Conservation (phyloP, 2,888 invertebrate species). For the Mongoloraphidia duomilia region DNA sequence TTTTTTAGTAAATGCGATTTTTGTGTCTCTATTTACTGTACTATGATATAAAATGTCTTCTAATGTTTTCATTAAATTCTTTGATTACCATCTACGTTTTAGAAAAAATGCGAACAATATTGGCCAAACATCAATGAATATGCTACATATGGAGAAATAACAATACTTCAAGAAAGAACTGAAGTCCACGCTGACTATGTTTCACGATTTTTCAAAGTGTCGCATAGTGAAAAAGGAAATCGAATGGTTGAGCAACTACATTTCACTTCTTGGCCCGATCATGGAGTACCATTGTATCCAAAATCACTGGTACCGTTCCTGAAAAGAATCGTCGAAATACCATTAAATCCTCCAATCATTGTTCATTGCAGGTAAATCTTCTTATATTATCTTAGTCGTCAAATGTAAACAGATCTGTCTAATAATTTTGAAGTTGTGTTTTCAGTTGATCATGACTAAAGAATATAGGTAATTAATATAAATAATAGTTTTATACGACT, state of each 20-base stretch:
- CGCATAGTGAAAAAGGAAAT: slow-evolving; percentile 16
- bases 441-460: too few species aligned
- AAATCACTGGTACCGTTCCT: slow-evolving; percentile 27
- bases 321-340: slow-evolving; percentile 26
- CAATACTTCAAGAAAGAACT: slow-evolving; percentile 22
- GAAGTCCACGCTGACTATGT: slow-evolving; percentile 27
- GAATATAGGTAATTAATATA: too few species aligned
- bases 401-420: too few species aligned
- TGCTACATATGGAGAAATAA: slow-evolving; percentile 23
- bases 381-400: too few species aligned
- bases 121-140: slow-evolving; percentile 33
- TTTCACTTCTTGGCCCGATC: slow-evolving; percentile 37
- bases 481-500: too few species aligned
- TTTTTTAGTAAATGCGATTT: too few species aligned
- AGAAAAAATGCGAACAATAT: slow-evolving; percentile 36
- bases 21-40: too few species aligned
- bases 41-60: too few species aligned
- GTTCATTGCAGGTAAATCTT: slow-evolving; percentile 32
- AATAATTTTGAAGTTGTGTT: too few species aligned
- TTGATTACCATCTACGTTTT: neutral
- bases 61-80: too few species aligned
- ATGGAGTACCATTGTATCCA: slow-evolving; percentile 30
- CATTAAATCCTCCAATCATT: slow-evolving; percentile 29
- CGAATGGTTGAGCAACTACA: slow-evolving; percentile 32
- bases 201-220: slow-evolving; percentile 23